A percentile compares a stretch with the other conserved stretches of the same genome.
Conservation (phyloP, 1,140 invertebrate genomes). For the Spodoptera frugiperda region DNA sequence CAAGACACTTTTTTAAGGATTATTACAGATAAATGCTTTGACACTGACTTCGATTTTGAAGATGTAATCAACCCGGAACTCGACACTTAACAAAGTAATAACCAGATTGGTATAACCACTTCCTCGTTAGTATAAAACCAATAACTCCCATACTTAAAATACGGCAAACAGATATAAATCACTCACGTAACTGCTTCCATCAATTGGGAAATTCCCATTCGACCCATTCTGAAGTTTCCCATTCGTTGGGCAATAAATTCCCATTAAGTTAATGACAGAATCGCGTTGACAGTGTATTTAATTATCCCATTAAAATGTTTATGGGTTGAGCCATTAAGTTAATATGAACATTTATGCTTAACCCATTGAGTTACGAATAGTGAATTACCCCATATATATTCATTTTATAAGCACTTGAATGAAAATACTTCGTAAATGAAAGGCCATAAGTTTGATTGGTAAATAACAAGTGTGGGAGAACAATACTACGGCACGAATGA, state of each 20-base stretch:
- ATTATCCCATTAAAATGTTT: constrained; percentile 28
- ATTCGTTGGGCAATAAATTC: constrained; percentile 8
- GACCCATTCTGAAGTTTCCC: constrained; percentile 6
- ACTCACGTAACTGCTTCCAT: neutral
- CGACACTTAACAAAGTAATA: no score
- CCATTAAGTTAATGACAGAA: constrained; percentile 12
- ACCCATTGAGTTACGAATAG: neutral
- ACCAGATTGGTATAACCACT: no score
- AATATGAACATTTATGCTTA: neutral
- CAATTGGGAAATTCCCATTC: constrained; percentile 1
- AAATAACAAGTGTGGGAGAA: no score
- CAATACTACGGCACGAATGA: no score
- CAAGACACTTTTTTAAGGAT: no score
- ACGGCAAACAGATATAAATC: neutral
- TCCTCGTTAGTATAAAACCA: no score
- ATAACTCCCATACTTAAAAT: no score
- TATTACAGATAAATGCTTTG: no score
- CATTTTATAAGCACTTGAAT: neutral
- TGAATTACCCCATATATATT: neutral
- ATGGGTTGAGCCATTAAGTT: neutral
- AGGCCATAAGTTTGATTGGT: no score
- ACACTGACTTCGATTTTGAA: no score
- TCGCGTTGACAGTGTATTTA: constrained; percentile 28
- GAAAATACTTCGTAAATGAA: no score
- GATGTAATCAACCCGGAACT: no score